Evolutionary conservation across 2,113 vertebrate genomes (phyloP).

Genomic region (Desmodus rotundus): DNA sequence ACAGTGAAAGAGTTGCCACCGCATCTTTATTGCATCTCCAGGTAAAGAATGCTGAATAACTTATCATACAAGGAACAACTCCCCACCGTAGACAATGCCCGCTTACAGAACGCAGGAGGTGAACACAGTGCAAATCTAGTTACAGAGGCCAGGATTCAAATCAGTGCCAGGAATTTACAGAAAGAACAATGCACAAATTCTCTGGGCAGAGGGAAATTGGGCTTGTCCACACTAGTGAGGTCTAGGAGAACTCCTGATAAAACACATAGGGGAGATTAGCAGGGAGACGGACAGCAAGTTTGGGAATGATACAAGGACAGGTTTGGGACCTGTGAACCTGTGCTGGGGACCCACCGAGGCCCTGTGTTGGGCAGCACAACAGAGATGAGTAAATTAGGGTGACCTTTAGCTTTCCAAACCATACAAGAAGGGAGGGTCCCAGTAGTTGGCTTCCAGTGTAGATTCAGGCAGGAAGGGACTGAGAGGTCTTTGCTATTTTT

Average conservation of each 20-base stretch:
- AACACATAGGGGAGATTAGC: fast-evolving
- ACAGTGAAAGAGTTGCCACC: neutral
- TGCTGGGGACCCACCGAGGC: neutral
- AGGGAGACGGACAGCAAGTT: no score
- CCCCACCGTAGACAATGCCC: neutral
- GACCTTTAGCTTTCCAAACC: neutral
- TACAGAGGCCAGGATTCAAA: neutral
- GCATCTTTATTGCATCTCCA: slow-evolving; percentile 53
- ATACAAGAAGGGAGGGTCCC: neutral
- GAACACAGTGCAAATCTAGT: neutral
- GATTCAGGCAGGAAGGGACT: neutral
- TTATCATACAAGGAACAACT: neutral
- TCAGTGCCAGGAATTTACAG: neutral
- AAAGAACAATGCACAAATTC: neutral
- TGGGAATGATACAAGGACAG: neutral
- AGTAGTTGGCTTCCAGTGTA: slow-evolving; percentile 23
- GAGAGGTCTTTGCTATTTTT: neutral
- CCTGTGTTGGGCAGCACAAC: neutral
- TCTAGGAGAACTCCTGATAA: neutral
- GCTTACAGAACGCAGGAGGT: neutral
- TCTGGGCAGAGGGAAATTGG: neutral
- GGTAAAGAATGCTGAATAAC: neutral
- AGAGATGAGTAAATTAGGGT: neutral
- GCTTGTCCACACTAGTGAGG: neutral
- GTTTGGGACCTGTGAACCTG: no score